phyloP scores from a whole-genome alignment of 2,888 invertebrate species.

The Melieria omissa region DNA sequence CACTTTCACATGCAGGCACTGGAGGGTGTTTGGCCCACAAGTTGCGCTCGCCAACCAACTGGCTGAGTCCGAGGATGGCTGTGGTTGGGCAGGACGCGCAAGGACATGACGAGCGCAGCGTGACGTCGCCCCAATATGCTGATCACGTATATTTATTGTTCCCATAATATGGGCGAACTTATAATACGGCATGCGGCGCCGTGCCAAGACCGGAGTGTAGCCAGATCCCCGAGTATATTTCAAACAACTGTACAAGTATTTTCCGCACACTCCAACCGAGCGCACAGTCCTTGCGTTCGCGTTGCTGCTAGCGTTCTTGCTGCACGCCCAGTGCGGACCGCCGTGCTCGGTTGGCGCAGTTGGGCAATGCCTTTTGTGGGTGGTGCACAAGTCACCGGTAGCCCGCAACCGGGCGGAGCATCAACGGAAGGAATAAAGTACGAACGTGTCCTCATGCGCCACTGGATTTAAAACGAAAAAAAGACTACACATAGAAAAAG shows the following conservation, averaged over 20 bases:
- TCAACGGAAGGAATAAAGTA: slow-evolving; percentile 47
- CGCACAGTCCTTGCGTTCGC: slow-evolving; percentile 20
- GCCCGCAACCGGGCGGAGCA: slow-evolving; percentile 13
- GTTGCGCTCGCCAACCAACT: too few species aligned
- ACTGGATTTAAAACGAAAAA: slow-evolving; percentile 42
- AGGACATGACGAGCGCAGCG: slow-evolving; percentile 45
- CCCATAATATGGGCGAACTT: slow-evolving; percentile 63
- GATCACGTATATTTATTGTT: slow-evolving; percentile 66
- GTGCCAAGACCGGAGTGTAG: slow-evolving; percentile 1
- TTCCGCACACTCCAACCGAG: slow-evolving; percentile 26
- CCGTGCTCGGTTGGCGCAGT: slow-evolving; percentile 26
- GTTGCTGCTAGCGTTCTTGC: slow-evolving; percentile 18
- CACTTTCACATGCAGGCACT: slow-evolving; percentile 11
- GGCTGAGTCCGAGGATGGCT: slow-evolving; percentile 13
- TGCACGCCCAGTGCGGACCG: not conserved
- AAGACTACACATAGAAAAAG: slow-evolving; percentile 22
- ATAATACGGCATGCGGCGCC: slow-evolving; percentile 21
- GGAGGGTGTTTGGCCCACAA: not conserved
- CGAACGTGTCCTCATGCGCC: slow-evolving; percentile 49
- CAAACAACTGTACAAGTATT: slow-evolving; percentile 43
- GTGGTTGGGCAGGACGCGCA: slow-evolving; percentile 37
- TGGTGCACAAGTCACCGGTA: not conserved
- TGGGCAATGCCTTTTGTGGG: not conserved
- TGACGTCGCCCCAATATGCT: slow-evolving; percentile 58
- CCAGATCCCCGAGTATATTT: slow-evolving; percentile 32